Evolutionary conservation across 1,140 invertebrate species (phyloP).

Genomic region (Berghia stephanieae): DNA sequence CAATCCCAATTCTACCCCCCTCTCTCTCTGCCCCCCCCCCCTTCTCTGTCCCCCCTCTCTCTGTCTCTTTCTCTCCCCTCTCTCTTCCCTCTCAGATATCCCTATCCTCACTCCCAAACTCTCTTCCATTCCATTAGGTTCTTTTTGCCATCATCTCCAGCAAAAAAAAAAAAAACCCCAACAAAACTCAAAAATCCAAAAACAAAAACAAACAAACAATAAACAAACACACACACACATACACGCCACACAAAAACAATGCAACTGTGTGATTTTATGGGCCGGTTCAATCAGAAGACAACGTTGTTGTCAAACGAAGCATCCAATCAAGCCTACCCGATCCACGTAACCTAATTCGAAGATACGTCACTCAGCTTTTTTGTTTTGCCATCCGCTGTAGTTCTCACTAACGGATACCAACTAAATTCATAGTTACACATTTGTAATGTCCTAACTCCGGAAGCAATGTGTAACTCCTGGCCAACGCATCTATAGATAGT

Average conservation of each 20-base stretch:
- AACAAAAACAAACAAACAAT: neutral
- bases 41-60: neutral
- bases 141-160: neutral
- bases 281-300: too few relatives aligned
- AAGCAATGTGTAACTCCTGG: too few relatives aligned
- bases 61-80: slow-evolving; percentile 8
- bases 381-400: too few relatives aligned
- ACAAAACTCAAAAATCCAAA: neutral
- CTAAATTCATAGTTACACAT: too few relatives aligned
- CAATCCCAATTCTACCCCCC: neutral
- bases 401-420: too few relatives aligned
- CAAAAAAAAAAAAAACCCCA: neutral
- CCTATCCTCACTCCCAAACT: neutral
- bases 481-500: too few relatives aligned
- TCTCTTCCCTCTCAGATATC: neutral
- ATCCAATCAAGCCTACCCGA: too few relatives aligned
- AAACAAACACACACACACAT: neutral
- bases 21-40: neutral
- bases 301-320: too few relatives aligned
- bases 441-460: too few relatives aligned
- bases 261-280: too few relatives aligned
- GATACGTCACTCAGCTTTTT: too few relatives aligned
- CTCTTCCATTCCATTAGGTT: neutral
- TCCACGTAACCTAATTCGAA: too few relatives aligned
- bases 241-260: neutral